phyloP scores from a whole-genome alignment of 2,113 vertebrate species.

The Mustela lutreola region DNA sequence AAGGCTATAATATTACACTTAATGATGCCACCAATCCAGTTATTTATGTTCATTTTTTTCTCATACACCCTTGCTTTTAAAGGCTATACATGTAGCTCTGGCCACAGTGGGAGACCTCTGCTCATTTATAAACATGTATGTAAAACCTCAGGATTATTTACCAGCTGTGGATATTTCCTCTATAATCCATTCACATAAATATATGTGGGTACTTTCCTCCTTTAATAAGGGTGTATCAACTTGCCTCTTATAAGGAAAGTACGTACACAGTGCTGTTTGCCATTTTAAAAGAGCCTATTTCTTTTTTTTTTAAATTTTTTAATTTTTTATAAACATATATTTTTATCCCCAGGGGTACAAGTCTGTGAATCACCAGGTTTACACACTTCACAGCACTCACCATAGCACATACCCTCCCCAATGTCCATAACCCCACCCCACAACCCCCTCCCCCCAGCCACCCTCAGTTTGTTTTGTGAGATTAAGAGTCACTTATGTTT shows the following conservation, averaged over 20 bases:
- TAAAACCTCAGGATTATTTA: not conserved
- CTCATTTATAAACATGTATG: not conserved
- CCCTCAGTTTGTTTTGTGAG: no score
- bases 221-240: not conserved
- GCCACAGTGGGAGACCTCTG: not conserved
- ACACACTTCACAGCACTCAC: no score
- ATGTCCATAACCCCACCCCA: no score
- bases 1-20: not conserved
- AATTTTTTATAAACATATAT: no score
- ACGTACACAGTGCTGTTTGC: not conserved
- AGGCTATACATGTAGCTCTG: not conserved
- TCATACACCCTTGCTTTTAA: not conserved
- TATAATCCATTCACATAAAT: not conserved
- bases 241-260: slow-evolving; percentile 5
- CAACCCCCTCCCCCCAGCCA: no score
- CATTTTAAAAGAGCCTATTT: not conserved
- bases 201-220: not conserved
- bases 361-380: no score
- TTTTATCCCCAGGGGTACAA: no score
- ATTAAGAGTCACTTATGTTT: no score
- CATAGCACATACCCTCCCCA: no score
- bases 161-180: not conserved
- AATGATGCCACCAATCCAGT: not conserved
- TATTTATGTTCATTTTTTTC: not conserved
- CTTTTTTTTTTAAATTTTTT: not conserved